Conservation (phyloP, 2,797 vertebrate genomes). For the Notoglanidium macrostoma region DNA sequence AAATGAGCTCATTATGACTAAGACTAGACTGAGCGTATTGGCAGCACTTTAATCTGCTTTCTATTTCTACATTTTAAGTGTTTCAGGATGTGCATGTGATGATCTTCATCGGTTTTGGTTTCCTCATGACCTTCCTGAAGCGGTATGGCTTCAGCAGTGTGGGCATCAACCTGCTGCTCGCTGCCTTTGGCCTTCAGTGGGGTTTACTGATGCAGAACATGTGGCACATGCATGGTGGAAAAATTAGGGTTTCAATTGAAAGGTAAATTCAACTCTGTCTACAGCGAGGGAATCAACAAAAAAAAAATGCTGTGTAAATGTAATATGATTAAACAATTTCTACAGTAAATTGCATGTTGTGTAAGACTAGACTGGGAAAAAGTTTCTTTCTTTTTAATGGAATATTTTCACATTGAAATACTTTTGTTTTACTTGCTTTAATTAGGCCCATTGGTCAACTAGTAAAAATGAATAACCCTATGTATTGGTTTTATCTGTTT, state of each 20-base stretch:
- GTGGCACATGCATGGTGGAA: conserved; percentile 68
- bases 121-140: conserved; percentile 98
- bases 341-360: not conserved
- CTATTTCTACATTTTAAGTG: conserved; percentile 69
- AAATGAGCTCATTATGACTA: not conserved
- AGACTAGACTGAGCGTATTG: no score
- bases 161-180: conserved; percentile 89
- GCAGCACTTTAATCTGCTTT: not conserved
- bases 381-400: not conserved
- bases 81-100: conserved; percentile 97
- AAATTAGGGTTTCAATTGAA: conserved; percentile 73
- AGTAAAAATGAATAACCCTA: not conserved
- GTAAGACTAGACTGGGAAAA: not conserved
- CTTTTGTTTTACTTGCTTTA: not conserved
- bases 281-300: not conserved
- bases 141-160: conserved; percentile 93
- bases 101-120: conserved; percentile 97
- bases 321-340: not conserved
- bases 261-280: conserved; percentile 69
- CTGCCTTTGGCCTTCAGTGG: conserved; percentile 94
- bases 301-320: not conserved
- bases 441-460: not conserved
- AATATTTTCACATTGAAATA: not conserved
- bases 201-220: conserved; percentile 84
- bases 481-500: no score